A percentile compares a stretch with the other conserved stretches of the same genome.
Evolutionary conservation across 2,888 invertebrate genomes (phyloP).

Genomic region (Harpalus rubripes): DNA sequence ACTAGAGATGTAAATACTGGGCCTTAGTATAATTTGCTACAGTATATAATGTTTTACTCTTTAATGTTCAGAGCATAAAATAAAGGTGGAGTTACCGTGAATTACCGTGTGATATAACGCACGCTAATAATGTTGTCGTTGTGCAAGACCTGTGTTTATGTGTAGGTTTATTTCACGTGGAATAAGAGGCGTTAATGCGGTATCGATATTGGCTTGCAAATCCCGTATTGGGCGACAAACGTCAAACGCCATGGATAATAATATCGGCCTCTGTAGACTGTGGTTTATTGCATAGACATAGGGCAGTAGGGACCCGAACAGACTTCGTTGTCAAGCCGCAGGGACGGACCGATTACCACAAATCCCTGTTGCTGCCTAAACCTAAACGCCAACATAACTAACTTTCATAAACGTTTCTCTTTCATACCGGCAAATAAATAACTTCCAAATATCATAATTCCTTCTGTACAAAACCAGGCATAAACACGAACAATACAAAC

Average conservation of each 20-base stretch:
- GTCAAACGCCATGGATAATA: slow-evolving; percentile 40
- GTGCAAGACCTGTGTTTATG: background rate
- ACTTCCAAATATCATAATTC: background rate
- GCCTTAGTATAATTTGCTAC: too few species aligned
- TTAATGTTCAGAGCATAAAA: too few species aligned
- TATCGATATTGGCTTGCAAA: background rate
- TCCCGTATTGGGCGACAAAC: slow-evolving; percentile 39
- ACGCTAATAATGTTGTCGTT: background rate
- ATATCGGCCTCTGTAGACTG: slow-evolving; percentile 17
- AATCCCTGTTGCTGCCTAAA: slow-evolving; percentile 5
- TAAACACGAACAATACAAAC: background rate
- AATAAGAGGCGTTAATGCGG: background rate
- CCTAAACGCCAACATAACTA: background rate
- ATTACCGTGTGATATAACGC: too few species aligned
- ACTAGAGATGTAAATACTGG: too few species aligned
- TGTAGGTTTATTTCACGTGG: background rate
- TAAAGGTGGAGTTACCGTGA: too few species aligned
- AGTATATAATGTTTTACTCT: too few species aligned
- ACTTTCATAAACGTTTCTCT: background rate
- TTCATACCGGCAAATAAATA: background rate
- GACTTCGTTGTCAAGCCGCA: slow-evolving; percentile 16
- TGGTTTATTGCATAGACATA: slow-evolving; percentile 37
- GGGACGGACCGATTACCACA: background rate
- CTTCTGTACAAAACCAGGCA: background rate
- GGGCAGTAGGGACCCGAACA: slow-evolving; percentile 6